Evolutionary conservation across 2,113 vertebrate species (phyloP), one percentile per base, ranked within the genome.

Genomic region (Accipiter cooperii): DNA sequence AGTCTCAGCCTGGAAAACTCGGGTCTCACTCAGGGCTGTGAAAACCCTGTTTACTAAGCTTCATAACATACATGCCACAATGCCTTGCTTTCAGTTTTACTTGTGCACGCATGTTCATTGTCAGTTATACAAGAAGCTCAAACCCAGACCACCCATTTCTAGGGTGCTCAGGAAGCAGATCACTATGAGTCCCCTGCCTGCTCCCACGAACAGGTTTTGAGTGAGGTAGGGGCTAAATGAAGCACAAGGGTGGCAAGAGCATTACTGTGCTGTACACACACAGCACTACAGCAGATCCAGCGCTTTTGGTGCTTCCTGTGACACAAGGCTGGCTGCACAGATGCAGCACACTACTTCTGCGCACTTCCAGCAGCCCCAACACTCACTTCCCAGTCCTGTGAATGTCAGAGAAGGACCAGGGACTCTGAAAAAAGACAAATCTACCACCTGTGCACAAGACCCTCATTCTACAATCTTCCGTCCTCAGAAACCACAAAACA

Each of bases 81-180:
- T 5, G 6, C 78, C 46, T 61, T n/a, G n/a, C 66, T 97, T 96
- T 93, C 81, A 8, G 81, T 95, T 95, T 95, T 66, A 3, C 40
- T 89, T 87, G 69, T 34, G 25, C 12, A 57, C 22, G 34, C 57
- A 47, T 8, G 36, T 64, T 55, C 33, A 38, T 14, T 26, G 57
- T 22, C 57, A 63, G 21, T 76, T 47, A 71, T 8, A 16, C 64
- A 76, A 61, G 36, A 61, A 65, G n/a, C 46, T 21, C 47, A 49
- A n/a, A 10, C 2, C 26, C 44, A 89, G 44, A 84, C 8, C 33
- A 94, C 5, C 4, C 19, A 19, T 57, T 80, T 46, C 19, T 44
- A 95, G 38, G 21, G 51, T 29, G 38, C n/a, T 70, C 17, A 83
- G 18, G 18, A 65, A 57, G 52, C 25, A 84, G 11, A 64, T 24